Conservation (phyloP, 2,797 vertebrate genomes). For the Catharus ustulatus region DNA sequence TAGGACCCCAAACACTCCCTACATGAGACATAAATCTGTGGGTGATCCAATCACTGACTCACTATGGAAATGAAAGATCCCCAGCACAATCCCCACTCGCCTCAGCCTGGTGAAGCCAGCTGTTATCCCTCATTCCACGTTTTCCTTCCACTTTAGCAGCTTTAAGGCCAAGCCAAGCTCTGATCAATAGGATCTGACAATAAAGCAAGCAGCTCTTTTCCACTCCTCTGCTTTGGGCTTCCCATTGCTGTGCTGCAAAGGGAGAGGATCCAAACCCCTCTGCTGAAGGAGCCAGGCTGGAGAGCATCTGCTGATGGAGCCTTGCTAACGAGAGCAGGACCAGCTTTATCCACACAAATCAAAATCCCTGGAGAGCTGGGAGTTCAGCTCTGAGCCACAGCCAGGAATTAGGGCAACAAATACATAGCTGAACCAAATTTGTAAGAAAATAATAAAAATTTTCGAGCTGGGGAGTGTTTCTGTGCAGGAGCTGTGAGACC, state of each 20-base stretch:
- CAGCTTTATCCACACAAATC: neutral
- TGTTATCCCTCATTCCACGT: neutral
- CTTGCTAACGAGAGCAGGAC: neutral
- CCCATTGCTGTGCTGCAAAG: neutral
- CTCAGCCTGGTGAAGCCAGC: neutral
- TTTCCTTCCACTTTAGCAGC: neutral
- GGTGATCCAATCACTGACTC: neutral
- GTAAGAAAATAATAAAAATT: neutral
- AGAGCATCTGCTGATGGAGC: neutral
- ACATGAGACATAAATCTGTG: neutral
- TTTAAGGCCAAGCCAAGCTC: neutral
- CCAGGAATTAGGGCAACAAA: neutral
- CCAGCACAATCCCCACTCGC: neutral
- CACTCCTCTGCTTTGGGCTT: neutral
- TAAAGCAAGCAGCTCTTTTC: neutral
- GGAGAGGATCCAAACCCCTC: neutral
- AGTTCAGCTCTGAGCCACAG: neutral
- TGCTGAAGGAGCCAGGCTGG: neutral
- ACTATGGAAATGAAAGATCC: neutral
- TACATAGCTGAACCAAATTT: neutral
- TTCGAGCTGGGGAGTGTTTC: neutral
- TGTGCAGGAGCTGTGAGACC: neutral
- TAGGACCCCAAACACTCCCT: neutral
- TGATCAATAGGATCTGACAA: neutral
- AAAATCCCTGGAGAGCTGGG: neutral